Conservation (phyloP, 2,888 invertebrate species). For the Sisyra nigra region DNA sequence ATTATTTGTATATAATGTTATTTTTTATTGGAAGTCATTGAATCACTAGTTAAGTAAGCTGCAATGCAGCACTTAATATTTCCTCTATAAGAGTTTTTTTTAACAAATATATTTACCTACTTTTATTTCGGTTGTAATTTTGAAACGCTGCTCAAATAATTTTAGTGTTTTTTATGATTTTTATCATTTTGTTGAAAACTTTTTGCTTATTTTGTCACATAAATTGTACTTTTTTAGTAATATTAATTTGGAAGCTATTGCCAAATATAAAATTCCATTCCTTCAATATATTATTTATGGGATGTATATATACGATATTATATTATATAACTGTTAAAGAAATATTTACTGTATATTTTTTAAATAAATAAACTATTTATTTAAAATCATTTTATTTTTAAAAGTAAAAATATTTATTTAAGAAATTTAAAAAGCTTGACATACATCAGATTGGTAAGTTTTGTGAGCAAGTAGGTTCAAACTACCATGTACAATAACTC, state of each 20-base stretch:
- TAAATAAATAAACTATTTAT: not conserved
- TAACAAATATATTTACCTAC: conserved; percentile 2
- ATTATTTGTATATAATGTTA: no score
- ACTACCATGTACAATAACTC: no score
- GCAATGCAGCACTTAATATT: not conserved
- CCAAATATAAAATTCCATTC: no score
- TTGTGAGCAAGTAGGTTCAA: no score
- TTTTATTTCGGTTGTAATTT: not conserved
- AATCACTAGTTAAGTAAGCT: no score
- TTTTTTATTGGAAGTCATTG: no score
- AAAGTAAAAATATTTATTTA: not conserved
- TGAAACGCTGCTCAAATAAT: not conserved
- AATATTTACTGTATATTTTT: not conserved
- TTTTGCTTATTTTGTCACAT: no score
- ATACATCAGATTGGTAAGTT: no score
- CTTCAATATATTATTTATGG: not conserved
- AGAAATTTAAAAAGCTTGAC: not conserved
- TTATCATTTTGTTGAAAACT: no score
- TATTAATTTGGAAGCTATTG: no score
- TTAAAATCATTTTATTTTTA: not conserved
- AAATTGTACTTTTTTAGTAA: no score
- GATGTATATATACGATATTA: not conserved
- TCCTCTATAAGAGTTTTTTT: conserved; percentile 1
- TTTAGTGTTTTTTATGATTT: not conserved
- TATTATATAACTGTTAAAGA: not conserved